Conservation (phyloP, 2,888 invertebrate genomes). For the Lacanobia wlatinum region DNA sequence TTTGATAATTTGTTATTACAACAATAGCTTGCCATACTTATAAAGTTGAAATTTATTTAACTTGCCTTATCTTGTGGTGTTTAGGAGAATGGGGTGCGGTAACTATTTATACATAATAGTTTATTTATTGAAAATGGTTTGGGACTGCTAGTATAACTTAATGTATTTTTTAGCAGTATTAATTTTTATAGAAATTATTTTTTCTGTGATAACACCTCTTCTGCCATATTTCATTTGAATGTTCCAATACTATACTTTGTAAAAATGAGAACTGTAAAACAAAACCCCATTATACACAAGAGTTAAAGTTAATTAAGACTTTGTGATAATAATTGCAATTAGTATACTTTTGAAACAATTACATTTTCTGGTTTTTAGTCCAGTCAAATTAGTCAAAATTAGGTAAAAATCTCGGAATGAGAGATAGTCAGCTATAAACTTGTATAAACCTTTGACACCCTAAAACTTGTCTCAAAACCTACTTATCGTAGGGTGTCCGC, state of each 20-base stretch:
- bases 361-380: conserved; percentile 16
- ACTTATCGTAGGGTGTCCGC: too few relatives aligned
- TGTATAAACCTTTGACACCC: too few relatives aligned
- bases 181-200: conserved; percentile 65
- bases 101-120: conserved; percentile 29
- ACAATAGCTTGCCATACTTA: conserved; percentile 53
- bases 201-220: conserved; percentile 81
- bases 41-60: conserved; percentile 43
- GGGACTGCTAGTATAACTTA: conserved; percentile 65
- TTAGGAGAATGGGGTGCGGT: conserved; percentile 34
- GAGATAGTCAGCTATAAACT: too few relatives aligned
- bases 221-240: conserved; percentile 71
- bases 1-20: conserved; percentile 38
- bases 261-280: conserved; percentile 41
- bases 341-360: conserved; percentile 26
- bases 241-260: conserved; percentile 40
- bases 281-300: conserved; percentile 48
- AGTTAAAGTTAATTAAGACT: conserved; percentile 15
- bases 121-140: conserved; percentile 59
- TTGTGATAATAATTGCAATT: conserved; percentile 38
- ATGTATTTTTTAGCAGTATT: conserved; percentile 73
- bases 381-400: too few relatives aligned
- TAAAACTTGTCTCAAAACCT: too few relatives aligned
- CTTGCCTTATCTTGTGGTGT: conserved; percentile 53
- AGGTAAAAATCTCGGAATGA: too few relatives aligned